phyloP scores from a whole-genome alignment of 1,140 invertebrate species.

The Drosophila nikananu region DNA sequence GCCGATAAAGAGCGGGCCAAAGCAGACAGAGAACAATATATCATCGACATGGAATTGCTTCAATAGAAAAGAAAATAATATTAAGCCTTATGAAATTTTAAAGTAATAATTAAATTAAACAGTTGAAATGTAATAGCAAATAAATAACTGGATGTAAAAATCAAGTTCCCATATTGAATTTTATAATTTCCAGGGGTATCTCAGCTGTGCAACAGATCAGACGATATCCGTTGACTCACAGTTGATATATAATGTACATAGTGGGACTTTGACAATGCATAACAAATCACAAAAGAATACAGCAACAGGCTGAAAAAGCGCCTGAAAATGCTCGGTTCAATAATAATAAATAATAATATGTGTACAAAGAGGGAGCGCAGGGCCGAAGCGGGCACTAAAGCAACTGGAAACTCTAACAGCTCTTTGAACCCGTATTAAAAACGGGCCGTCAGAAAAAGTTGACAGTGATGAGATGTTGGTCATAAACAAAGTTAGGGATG shows the following conservation, averaged over 20 bases:
- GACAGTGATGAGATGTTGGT: constrained; percentile 7
- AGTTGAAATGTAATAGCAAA: not conserved
- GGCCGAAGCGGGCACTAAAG: not conserved
- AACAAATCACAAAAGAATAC: constrained; percentile 53
- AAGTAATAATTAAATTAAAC: not conserved
- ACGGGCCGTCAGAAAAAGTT: constrained; percentile 16
- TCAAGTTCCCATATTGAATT: not conserved
- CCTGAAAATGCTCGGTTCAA: constrained; percentile 52
- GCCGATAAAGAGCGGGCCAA: constrained; percentile 2
- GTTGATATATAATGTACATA: not conserved
- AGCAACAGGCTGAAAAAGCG: constrained; percentile 36
- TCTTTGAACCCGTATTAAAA: constrained; percentile 36
- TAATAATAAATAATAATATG: constrained; percentile 44
- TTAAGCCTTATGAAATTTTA: not conserved
- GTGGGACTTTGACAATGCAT: constrained; percentile 26
- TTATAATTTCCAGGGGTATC: not conserved
- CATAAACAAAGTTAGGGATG: too few relatives aligned
- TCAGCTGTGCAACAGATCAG: constrained; percentile 2
- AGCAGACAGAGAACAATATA: constrained; percentile 4
- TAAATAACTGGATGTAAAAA: too few relatives aligned
- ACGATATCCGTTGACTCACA: constrained; percentile 20
- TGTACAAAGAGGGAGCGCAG: constrained; percentile 1
- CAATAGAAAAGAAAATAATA: not conserved
- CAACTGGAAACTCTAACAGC: constrained; percentile 46
- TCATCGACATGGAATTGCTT: not conserved